phyloP scores from a whole-genome alignment of 2,797 vertebrate species.

The Hemibagrus guttatus region DNA sequence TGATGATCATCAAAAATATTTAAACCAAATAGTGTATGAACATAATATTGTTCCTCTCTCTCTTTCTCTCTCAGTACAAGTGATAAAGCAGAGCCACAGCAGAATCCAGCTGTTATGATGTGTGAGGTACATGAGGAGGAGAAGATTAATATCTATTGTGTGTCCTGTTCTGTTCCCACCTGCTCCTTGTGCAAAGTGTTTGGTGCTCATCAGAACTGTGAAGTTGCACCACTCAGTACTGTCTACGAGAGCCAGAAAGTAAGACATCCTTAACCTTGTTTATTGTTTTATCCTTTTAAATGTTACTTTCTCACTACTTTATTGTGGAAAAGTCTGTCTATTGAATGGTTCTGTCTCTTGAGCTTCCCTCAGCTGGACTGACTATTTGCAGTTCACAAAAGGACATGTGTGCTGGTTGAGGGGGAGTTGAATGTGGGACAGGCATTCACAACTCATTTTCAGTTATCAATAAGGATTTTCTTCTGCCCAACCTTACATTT shows the following conservation, averaged over 20 bases:
- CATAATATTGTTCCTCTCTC: neutral
- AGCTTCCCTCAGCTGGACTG: neutral
- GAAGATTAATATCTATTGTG: constrained; percentile 94
- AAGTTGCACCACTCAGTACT: constrained; percentile 86
- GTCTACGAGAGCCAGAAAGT: constrained; percentile 90
- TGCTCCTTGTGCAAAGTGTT: constrained; percentile 97
- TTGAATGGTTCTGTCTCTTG: neutral
- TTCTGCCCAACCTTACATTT: neutral
- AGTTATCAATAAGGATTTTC: neutral
- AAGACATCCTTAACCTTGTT: constrained; percentile 14
- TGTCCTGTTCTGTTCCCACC: constrained; percentile 87
- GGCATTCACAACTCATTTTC: neutral
- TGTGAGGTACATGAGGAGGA: constrained; percentile 90
- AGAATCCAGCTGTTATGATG: constrained; percentile 82
- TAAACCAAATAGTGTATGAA: neutral
- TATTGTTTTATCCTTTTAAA: neutral
- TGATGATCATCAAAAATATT: neutral
- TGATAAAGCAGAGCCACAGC: constrained; percentile 73
- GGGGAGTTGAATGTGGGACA: neutral
- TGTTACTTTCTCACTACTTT: neutral
- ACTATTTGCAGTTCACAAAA: neutral
- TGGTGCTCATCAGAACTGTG: constrained; percentile 88
- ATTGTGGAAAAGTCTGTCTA: neutral
- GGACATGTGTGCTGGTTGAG: neutral
- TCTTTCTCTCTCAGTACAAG: constrained; percentile 38